Base-by-base conservation (phyloP, 2,888 invertebrate species). In the Lasioglossum zephyrum region DNA sequence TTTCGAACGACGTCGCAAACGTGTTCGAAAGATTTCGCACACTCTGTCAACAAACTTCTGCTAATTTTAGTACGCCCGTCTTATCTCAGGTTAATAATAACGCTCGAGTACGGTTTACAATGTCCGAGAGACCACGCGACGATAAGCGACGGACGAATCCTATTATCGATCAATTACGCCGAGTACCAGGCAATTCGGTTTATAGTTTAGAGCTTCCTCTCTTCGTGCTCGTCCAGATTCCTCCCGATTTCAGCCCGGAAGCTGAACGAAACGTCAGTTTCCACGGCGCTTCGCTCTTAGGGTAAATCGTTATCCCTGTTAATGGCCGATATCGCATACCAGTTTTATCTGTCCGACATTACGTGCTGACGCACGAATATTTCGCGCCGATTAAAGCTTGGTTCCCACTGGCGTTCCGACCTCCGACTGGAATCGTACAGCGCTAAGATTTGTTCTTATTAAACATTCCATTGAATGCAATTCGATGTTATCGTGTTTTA, bases 291-390 rank as follows among this genome's bases (percentile, higher is more conserved):
- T 31, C 16, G 39, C 41, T 53, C 49, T 22, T n/a, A 3, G n/a
- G 49, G 66, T 72, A 72, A 73, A 79, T 18, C 16, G 79, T 47
- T 80, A 79, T 79, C 73, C 82, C 77, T 84, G 86, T 89, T 85
- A 84, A 72, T 49, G 69, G n/a, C 72, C 79, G 73, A 82, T 80
- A 87, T 90, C 89, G 88, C 91, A 92, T 94, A 92, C 93, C 93
- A 90, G 87, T 84, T 91, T 92, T 92, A 93, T 93, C 93, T 91
- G 86, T 87, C 85, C 91, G 89, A 92, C 89, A 90, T 92, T 93
- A 92, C 89, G 90, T 86, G 89, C 82, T 84, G 83, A 87, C 82
- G 74, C 83, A 87, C 70, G 73, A 77, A 85, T 82, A 69, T 79
- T 69, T 47, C 77, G 36, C 79, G 79, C 49, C 86, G 83, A 82